phyloP scores from a whole-genome alignment of 2,888 invertebrate genomes.

The Cryptus viduatorius region DNA sequence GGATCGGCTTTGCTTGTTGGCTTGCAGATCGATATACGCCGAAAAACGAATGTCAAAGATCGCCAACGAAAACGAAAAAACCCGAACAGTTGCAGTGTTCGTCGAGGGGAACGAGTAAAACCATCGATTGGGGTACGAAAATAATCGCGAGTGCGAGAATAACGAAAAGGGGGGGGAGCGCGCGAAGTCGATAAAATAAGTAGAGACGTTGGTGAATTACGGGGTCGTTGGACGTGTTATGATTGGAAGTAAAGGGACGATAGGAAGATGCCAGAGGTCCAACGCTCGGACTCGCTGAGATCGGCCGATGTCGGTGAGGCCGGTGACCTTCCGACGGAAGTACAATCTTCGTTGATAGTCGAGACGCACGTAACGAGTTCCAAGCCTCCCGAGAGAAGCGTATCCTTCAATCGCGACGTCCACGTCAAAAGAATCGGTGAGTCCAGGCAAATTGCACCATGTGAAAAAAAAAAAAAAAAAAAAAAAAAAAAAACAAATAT shows the following conservation, averaged over 20 bases:
- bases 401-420: constrained; percentile 96
- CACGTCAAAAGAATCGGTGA: constrained; percentile 96
- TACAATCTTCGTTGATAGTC: constrained; percentile 70
- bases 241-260: constrained; percentile 74
- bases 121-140: constrained; percentile 17
- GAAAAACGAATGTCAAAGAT: constrained; percentile 52
- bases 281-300: constrained; percentile 86
- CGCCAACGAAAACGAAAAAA: constrained; percentile 63
- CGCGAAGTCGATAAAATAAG: constrained; percentile 36
- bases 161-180: constrained; percentile 33
- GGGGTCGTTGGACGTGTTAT: constrained; percentile 74
- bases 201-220: constrained; percentile 18
- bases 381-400: constrained; percentile 88
- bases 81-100: constrained; percentile 44
- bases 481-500: constrained; percentile 47
- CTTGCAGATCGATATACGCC: constrained; percentile 79
- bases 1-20: constrained; percentile 78
- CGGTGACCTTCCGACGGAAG: constrained; percentile 72
- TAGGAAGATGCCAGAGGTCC: constrained; percentile 86
- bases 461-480: constrained; percentile 63
- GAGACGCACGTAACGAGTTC: constrained; percentile 80
- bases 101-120: constrained; percentile 50
- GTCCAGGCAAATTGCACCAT: constrained; percentile 83
- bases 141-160: constrained; percentile 22
- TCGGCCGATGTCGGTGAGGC: constrained; percentile 74